Base-by-base conservation (phyloP, 2,797 vertebrate species). In the Gallinago stenura region DNA sequence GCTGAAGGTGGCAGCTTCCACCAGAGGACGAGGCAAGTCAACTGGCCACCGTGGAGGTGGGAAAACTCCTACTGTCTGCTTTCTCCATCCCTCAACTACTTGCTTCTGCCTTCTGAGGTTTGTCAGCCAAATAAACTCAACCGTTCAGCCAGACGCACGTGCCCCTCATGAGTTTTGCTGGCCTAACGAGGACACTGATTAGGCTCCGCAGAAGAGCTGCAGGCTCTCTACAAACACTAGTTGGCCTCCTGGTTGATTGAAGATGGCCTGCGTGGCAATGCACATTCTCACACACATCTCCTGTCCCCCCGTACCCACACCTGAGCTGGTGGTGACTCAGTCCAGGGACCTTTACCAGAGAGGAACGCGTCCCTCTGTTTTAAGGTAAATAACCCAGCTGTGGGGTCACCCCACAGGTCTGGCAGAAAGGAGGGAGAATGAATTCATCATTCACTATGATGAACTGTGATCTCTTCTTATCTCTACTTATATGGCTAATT, bases 221-320 rank as follows among this genome's bases (percentile, higher is more conserved):
- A 50, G 51, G 35, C 46, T 90, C 57, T 1, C 1, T 7, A 83
- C 37, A 64, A 79, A 73, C 53, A 64, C 31, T 12, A 24, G 31
- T 1, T 33, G 62, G 85, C 46, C 35, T 70, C 28, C 10, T 0
- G 2, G 64, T 51, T 83, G 56, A 70, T 43, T 25, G 46, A 56
- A 30, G 56, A 70, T 56, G 39, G 58, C 70, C 35, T 46, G 24
- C n/a, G 66, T 0, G 0, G 41, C 1, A 4, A 53, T 31, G 33
- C 0, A 0, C 65, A 68, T 48, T 12, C 26, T 72, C 57, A 46
- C 2, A 3, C 14, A 9, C 39, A 18, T 25, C 31, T 71, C 31
- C 39, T 21, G 12, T 17, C 15, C 24, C 31, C n/a, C 41, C 0
- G 2, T 0, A 2, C 33, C 66, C 39, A 31, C 45, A 60, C 30